phyloP scores from a whole-genome alignment of 2,888 invertebrate genomes.

The Listrodromus nycthemerus region DNA sequence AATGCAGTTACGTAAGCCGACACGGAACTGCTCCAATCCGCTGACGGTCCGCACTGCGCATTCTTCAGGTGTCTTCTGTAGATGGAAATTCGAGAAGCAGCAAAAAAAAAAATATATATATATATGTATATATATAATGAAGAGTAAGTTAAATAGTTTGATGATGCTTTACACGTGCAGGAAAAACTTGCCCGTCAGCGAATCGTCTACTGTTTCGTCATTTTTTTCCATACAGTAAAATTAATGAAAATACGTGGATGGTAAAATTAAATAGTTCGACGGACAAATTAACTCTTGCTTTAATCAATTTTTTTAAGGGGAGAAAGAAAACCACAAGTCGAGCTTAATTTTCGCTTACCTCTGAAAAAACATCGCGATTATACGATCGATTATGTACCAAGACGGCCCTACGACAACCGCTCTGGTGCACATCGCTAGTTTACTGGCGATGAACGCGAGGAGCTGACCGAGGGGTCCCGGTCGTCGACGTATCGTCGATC shows the following conservation, averaged over 20 bases:
- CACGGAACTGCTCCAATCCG: constrained; percentile 70
- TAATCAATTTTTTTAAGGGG: no score
- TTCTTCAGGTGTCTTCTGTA: constrained; percentile 73
- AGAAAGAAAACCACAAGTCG: not conserved
- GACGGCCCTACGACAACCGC: constrained; percentile 76
- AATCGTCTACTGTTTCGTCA: not conserved
- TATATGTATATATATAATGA: no score
- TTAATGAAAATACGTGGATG: not conserved
- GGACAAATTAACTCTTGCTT: no score
- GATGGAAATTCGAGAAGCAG: constrained; percentile 18
- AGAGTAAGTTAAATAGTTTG: no score
- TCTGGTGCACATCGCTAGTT: constrained; percentile 75
- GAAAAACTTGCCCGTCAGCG: no score
- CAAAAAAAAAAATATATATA: constrained; percentile 10
- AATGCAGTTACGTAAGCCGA: constrained; percentile 68
- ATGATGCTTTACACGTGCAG: no score
- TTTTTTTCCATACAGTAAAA: constrained; percentile 32
- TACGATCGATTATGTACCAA: constrained; percentile 73
- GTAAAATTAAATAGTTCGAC: no score
- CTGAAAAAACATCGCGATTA: constrained; percentile 74
- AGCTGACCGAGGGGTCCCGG: constrained; percentile 78
- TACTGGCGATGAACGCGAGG: constrained; percentile 74
- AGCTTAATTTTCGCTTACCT: constrained; percentile 69
- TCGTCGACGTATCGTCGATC: constrained; percentile 72
- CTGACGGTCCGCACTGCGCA: constrained; percentile 71